phyloP scores from a whole-genome alignment of 2,797 vertebrate species.

The Anguilla marmorata region DNA sequence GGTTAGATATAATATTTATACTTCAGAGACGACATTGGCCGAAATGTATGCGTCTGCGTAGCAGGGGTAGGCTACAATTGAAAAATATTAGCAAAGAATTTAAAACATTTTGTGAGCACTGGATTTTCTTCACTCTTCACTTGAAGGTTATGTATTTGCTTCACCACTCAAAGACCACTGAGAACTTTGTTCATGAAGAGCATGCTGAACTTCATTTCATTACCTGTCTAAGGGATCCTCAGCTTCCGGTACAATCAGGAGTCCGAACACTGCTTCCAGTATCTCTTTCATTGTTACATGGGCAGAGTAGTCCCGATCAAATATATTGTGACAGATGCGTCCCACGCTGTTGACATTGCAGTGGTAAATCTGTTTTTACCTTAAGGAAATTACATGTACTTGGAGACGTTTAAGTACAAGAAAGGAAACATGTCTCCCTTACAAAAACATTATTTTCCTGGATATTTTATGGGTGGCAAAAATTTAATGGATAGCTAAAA shows the following conservation, averaged over 20 bases:
- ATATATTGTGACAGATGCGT: slow-evolving; percentile 68
- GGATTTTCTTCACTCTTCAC: background rate
- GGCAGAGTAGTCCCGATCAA: slow-evolving; percentile 64
- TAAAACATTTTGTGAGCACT: background rate
- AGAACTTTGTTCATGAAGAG: background rate
- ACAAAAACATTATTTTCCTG: background rate
- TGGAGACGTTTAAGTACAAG: no score
- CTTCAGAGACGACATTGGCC: background rate
- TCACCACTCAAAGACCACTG: background rate
- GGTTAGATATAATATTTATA: background rate
- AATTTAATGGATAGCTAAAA: background rate
- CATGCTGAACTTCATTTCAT: no score
- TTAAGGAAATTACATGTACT: slow-evolving; percentile 46
- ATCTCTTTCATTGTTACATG: slow-evolving; percentile 65
- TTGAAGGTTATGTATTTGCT: background rate
- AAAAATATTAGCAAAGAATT: background rate
- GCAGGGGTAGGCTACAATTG: background rate
- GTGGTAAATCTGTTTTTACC: slow-evolving; percentile 58
- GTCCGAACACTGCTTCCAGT: slow-evolving; percentile 63
- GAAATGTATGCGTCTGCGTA: background rate
- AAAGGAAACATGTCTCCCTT: no score
- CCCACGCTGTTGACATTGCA: slow-evolving; percentile 69
- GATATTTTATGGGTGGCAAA: background rate
- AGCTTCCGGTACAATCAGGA: slow-evolving; percentile 66
- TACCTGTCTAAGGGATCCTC: slow-evolving; percentile 68